Evolutionary conservation across 2,113 vertebrate genomes (phyloP).

Genomic region (Ellobius talpinus): DNA sequence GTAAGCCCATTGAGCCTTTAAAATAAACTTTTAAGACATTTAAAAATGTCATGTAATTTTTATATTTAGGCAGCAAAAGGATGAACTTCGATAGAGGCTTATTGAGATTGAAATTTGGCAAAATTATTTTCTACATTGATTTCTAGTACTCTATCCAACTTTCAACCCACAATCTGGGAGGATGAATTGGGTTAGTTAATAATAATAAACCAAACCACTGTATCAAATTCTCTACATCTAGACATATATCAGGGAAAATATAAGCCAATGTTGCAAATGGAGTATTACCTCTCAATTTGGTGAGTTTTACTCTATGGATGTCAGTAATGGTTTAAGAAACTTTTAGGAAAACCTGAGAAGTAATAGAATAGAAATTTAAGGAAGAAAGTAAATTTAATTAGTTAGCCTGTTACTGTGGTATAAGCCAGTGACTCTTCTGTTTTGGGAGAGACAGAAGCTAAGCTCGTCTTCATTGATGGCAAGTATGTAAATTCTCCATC

Average conservation of each 20-base stretch:
- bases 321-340: conserved; percentile 35
- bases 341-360: conserved; percentile 51
- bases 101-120: conserved; percentile 73
- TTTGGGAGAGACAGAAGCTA: conserved; percentile 4
- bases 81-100: conserved; percentile 67
- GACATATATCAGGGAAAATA: conserved; percentile 49
- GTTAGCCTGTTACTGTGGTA: background rate
- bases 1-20: conserved; percentile 66
- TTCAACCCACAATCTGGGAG: conserved; percentile 56
- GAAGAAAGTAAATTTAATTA: conserved; percentile 21
- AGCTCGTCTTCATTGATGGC: background rate
- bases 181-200: conserved; percentile 58
- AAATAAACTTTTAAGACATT: conserved; percentile 65
- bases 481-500: background rate
- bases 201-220: background rate
- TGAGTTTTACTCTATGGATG: background rate
- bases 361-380: conserved; percentile 48
- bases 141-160: conserved; percentile 57
- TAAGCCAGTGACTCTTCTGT: background rate
- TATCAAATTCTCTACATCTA: conserved; percentile 50
- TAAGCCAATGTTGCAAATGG: conserved; percentile 25
- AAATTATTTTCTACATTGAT: conserved; percentile 70
- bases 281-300: conserved; percentile 58
- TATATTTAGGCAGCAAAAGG: conserved; percentile 52
- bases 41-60: conserved; percentile 63